Evolutionary conservation across 2,888 invertebrate species (phyloP), one percentile per base, ranked within the genome.

Genomic region (Criorhina ranunculi): DNA sequence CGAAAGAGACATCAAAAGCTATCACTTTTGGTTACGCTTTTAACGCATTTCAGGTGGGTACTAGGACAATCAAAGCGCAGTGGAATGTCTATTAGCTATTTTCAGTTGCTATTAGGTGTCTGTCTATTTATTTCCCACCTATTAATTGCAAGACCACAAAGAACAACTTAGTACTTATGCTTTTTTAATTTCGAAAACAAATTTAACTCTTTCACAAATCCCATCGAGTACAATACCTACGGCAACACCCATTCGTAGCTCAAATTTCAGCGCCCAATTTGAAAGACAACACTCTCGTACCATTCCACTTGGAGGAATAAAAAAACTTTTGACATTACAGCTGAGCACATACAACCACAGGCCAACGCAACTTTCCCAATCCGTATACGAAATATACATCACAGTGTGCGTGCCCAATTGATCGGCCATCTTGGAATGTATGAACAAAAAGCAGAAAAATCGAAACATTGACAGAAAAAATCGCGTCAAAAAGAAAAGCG

Each of bases 381-480:
- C 75, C 76, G 42, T 85, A 85, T 37, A 85, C 79, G 57, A 79
- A 69, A 66, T 66, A 44, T 9, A 8, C 44, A 55, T 37, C 9
- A 8, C 35, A 17, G 72, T 80, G 59, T 85, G 66, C 31, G 76
- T 76, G 70, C 6, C 66, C 75, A 85, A 80, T 85, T 85, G 79
- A 75, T 70, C 70, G 46, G 89, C 89, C 89, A 89, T 89, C 88
- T 89, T 89, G 89, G 88, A 92, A 90, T 89, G 88, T 90, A 88
- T 87, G 88, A 88, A 88, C 88, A 88, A 88, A 88, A 88, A 87
- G 88, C 87, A 85, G 86, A 85, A 87, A 85, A 88, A 87, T 87
- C 87, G 89, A 90, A 89, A 89, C 87, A 88, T 87, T 88, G 87
- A 88, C 87, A 89, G 89, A 89, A 88, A 88, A 86, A 89, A 88